Evolutionary conservation across 2,888 invertebrate species (phyloP).

Genomic region (Callyntrura guangdongensis): DNA sequence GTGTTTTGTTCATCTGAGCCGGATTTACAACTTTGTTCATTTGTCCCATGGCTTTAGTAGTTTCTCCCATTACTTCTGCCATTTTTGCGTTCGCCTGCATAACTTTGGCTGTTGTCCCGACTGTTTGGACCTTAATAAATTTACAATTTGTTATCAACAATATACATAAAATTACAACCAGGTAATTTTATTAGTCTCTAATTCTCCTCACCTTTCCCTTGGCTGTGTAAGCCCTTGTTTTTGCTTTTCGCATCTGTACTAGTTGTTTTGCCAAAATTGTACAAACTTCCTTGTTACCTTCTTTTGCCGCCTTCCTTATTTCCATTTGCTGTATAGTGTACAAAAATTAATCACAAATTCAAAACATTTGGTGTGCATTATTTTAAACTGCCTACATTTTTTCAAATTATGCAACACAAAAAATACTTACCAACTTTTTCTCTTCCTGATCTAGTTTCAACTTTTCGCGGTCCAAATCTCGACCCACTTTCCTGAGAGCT

Average conservation of each 20-base stretch:
- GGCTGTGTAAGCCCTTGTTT: slow-evolving; percentile 92
- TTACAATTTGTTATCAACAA: too few relatives aligned
- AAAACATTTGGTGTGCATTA: too few relatives aligned
- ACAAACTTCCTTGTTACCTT: slow-evolving; percentile 94
- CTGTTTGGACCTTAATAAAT: slow-evolving; percentile 88
- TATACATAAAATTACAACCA: too few relatives aligned
- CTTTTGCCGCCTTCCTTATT: slow-evolving; percentile 95
- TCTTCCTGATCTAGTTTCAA: slow-evolving; percentile 94
- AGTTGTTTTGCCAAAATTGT: slow-evolving; percentile 95
- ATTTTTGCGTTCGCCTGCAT: slow-evolving; percentile 96
- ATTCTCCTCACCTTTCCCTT: slow-evolving; percentile 90
- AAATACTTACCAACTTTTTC: slow-evolving; percentile 91
- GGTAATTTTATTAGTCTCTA: too few relatives aligned
- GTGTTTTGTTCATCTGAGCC: slow-evolving; percentile 92
- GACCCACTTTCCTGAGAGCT: slow-evolving; percentile 91
- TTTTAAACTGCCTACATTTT: too few relatives aligned
- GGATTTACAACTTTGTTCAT: slow-evolving; percentile 96
- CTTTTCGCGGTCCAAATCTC: slow-evolving; percentile 94
- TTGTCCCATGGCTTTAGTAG: slow-evolving; percentile 94
- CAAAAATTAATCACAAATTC: too few relatives aligned
- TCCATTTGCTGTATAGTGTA: slow-evolving; percentile 91
- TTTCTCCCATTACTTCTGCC: slow-evolving; percentile 95
- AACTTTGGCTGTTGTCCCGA: slow-evolving; percentile 94
- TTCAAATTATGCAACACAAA: not conserved
- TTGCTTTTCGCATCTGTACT: slow-evolving; percentile 95